Evolutionary conservation across 2,113 vertebrate species (phyloP).

Genomic region (Corythornis cristatus): DNA sequence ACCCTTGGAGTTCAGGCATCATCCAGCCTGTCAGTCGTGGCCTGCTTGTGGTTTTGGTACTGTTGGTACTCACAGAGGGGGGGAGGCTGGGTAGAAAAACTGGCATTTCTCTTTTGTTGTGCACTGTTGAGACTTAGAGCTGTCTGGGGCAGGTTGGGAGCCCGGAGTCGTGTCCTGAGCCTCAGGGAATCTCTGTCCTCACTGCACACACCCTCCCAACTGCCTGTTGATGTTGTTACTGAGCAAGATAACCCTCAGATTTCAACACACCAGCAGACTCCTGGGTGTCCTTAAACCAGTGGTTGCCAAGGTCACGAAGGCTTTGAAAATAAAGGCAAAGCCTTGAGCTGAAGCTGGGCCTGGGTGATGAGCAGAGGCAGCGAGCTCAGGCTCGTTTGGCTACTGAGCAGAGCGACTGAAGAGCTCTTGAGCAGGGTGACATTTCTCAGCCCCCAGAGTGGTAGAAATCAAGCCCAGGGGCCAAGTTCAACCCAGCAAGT

Average conservation of each 20-base stretch:
- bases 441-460: background rate
- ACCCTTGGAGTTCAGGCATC: background rate
- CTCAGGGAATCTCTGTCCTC: background rate
- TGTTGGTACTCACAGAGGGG: background rate
- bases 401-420: background rate
- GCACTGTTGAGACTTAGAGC: background rate
- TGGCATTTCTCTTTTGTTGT: background rate
- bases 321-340: background rate
- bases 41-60: background rate
- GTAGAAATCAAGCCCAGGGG: background rate
- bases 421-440: background rate
- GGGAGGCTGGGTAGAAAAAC: background rate
- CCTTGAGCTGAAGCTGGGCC: background rate
- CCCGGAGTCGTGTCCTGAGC: background rate
- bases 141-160: background rate
- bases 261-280: background rate
- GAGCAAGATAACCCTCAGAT: background rate
- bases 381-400: background rate
- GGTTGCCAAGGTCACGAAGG: background rate
- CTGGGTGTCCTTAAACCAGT: background rate
- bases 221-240: background rate
- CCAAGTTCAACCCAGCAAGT: background rate
- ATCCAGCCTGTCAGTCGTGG: background rate
- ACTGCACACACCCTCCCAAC: background rate
- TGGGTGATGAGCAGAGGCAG: background rate